These are phyloP conservation scores for Drosophila melanogaster DNA, from an alignment of 1,140 invertebrate genomes.

Conservation along the genomic window DNA sequence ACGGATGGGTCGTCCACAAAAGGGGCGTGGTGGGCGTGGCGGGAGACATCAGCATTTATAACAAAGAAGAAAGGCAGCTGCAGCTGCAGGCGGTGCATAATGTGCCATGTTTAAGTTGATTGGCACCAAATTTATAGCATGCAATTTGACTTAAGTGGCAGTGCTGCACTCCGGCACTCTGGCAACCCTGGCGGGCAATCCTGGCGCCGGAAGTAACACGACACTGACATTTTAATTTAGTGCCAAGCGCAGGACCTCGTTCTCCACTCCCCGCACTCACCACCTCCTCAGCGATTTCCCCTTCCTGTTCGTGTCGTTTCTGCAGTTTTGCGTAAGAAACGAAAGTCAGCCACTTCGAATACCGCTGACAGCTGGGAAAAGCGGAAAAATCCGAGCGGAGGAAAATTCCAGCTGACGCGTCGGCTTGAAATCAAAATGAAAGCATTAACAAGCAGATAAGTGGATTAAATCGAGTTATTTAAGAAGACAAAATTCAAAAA, in stretches of 20 bases:
- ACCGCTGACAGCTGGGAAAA: constrained; percentile 48
- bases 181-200: constrained; percentile 29
- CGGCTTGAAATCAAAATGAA: constrained; percentile 30
- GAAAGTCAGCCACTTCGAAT: constrained; percentile 48
- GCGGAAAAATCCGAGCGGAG: constrained; percentile 2
- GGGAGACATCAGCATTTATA: constrained; percentile 17
- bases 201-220: constrained; percentile 75
- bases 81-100: constrained; percentile 58
- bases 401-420: constrained; percentile 6
- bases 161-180: constrained; percentile 25
- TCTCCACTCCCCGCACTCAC: background rate
- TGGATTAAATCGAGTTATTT: constrained; percentile 17
- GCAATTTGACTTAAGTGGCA: constrained; percentile 79
- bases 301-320: constrained; percentile 48
- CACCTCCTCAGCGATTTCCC: background rate
- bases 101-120: constrained; percentile 75
- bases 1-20: background rate
- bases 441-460: constrained; percentile 31
- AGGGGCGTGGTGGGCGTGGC: constrained; percentile 2
- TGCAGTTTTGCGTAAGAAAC: constrained; percentile 54
- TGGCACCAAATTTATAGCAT: constrained; percentile 81
- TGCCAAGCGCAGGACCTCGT: constrained; percentile 57
- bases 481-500: background rate
- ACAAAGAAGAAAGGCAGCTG: constrained; percentile 8
- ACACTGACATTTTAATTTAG: constrained; percentile 83